Conservation (phyloP, 2,113 vertebrate species). For the Gambusia holbrooki region DNA sequence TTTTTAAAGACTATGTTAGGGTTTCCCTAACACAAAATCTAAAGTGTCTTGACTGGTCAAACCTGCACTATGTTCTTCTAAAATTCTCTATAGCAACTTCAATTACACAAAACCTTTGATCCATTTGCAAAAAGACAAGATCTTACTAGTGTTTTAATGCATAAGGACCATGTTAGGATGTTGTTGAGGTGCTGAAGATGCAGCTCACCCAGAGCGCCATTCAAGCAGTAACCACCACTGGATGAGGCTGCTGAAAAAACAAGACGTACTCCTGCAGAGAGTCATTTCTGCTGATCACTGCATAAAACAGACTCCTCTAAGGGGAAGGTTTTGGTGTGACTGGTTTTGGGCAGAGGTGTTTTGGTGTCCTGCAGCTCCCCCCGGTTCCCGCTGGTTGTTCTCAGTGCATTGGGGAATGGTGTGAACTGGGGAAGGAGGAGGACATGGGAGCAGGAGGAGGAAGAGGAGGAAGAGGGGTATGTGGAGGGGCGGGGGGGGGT, state of each 20-base stretch:
- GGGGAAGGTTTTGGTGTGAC: conserved; percentile 54
- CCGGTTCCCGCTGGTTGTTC: conserved; percentile 99
- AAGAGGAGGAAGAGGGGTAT: conserved; percentile 11
- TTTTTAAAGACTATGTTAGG: too few relatives aligned
- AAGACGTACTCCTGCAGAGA: conserved; percentile 12
- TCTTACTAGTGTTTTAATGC: too few relatives aligned
- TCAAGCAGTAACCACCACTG: too few relatives aligned
- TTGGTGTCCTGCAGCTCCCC: conserved; percentile 83
- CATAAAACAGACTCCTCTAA: conserved; percentile 28
- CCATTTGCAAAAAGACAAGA: not conserved
- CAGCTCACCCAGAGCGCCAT: too few relatives aligned
- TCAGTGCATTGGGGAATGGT: conserved; percentile 86
- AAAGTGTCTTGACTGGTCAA: too few relatives aligned
- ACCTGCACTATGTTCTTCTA: not conserved
- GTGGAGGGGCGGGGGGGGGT: conserved; percentile 44
- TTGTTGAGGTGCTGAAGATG: not conserved
- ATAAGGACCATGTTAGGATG: not conserved
- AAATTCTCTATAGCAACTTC: not conserved
- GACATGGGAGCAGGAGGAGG: conserved; percentile 75
- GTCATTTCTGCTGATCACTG: conserved; percentile 17
- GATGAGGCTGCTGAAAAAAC: conserved; percentile 36
- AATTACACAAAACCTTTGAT: not conserved
- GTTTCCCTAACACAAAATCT: too few relatives aligned
- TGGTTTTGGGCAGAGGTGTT: conserved; percentile 44
- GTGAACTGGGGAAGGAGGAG: conserved; percentile 63